Conservation (phyloP, 1,140 invertebrate species). For the Bilobella aurantiaca region DNA sequence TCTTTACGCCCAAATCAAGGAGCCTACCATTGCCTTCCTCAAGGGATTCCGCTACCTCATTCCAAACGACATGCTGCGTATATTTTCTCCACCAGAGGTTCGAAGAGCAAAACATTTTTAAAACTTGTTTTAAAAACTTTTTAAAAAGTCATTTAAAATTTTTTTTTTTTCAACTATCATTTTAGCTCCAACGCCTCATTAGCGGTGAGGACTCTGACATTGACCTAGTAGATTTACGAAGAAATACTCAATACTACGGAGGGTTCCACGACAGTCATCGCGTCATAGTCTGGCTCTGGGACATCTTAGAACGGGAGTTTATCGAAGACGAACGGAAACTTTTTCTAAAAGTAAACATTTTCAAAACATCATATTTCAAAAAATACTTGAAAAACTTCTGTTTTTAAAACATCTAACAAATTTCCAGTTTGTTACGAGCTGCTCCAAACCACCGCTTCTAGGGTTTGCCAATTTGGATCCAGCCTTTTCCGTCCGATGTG, state of each 20-base stretch:
- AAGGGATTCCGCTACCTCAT: conserved; percentile 92
- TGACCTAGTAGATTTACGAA: conserved; percentile 78
- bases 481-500: conserved; percentile 96
- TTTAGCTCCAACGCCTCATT: conserved; percentile 71
- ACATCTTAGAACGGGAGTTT: conserved; percentile 94
- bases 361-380: too few relatives aligned
- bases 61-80: conserved; percentile 83
- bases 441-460: conserved; percentile 91
- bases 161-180: not conserved
- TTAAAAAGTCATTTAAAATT: not conserved
- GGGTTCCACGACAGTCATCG: conserved; percentile 97
- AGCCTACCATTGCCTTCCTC: conserved; percentile 92
- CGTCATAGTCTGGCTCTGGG: conserved; percentile 97
- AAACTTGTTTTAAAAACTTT: too few relatives aligned
- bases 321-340: conserved; percentile 76
- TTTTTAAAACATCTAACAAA: too few relatives aligned
- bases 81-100: conserved; percentile 97
- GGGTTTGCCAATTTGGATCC: conserved; percentile 96
- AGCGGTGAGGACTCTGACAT: conserved; percentile 83
- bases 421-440: conserved; percentile 94
- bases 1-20: conserved; percentile 92
- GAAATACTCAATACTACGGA: conserved; percentile 95
- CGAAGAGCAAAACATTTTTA: too few relatives aligned
- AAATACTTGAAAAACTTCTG: too few relatives aligned
- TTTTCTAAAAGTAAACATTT: conserved; percentile 69